A percentile compares a stretch with the other conserved stretches of the same genome.
These are phyloP conservation scores for Meloidogyne hapla DNA, from an alignment of 1,140 invertebrate species.

Conservation along the genomic window DNA sequence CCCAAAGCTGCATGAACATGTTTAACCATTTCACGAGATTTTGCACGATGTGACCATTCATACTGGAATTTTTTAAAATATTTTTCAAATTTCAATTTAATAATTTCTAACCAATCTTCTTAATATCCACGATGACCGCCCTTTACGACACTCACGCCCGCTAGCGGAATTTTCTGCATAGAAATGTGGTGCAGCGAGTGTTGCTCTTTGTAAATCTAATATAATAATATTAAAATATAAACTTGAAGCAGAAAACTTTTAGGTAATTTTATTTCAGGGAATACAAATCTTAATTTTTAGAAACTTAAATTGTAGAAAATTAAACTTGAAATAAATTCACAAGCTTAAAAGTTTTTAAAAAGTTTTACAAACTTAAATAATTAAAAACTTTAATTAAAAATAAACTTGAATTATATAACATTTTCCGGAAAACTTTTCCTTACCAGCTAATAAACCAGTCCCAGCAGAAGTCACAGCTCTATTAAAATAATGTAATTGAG, in stretches of 20 bases:
- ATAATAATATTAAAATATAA: background rate
- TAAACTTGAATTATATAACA: constrained; percentile 4
- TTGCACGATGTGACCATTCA: constrained; percentile 62
- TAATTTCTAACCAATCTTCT: constrained; percentile 48
- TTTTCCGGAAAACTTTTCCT: background rate
- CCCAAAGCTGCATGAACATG: constrained; percentile 62
- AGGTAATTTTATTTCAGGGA: background rate
- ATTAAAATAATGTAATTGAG: constrained; percentile 55
- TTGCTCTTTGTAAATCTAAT: constrained; percentile 61
- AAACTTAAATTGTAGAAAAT: too few relatives aligned
- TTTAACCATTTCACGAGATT: constrained; percentile 58
- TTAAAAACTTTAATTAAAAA: too few relatives aligned
- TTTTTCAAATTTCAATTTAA: background rate
- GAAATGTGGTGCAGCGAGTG: constrained; percentile 62
- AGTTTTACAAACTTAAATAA: too few relatives aligned
- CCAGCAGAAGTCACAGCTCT: constrained; percentile 57
- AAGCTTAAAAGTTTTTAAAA: too few relatives aligned
- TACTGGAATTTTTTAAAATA: constrained; percentile 56
- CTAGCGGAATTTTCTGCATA: constrained; percentile 56
- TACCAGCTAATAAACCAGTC: constrained; percentile 55
- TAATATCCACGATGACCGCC: constrained; percentile 61
- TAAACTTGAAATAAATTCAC: too few relatives aligned
- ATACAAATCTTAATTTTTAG: background rate
- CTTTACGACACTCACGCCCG: constrained; percentile 39
- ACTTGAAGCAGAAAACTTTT: background rate